Evolutionary conservation across 2,797 vertebrate genomes (phyloP).

Genomic region (Scarus forsteni): DNA sequence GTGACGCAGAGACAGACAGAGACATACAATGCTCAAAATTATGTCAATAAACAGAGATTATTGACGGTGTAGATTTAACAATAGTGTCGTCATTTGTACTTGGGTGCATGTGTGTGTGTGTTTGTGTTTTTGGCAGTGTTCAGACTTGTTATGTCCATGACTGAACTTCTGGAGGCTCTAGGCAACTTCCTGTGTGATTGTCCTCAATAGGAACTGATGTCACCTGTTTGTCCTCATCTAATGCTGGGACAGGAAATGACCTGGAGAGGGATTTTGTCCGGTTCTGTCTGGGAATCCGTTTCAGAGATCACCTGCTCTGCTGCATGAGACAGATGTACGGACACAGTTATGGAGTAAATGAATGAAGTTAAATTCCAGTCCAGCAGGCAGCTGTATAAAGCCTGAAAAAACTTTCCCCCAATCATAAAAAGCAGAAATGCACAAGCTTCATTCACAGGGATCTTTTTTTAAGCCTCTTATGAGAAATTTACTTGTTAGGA

Average conservation of each 20-base stretch:
- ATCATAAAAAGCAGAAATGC: no score
- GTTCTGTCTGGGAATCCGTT: conserved; percentile 17
- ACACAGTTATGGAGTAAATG: background rate
- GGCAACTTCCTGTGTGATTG: conserved; percentile 78
- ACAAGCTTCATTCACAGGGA: no score
- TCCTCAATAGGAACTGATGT: conserved; percentile 80
- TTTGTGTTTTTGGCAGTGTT: conserved; percentile 45
- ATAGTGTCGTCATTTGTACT: conserved; percentile 57
- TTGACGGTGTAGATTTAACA: conserved; percentile 68
- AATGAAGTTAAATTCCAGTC: no score
- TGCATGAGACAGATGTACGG: background rate
- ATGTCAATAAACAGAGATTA: conserved; percentile 71
- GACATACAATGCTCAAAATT: conserved; percentile 61
- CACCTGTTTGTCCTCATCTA: conserved; percentile 76
- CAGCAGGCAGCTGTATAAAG: no score
- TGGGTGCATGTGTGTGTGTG: conserved; percentile 18
- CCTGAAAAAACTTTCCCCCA: no score
- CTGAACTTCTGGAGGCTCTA: conserved; percentile 59
- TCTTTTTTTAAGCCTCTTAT: no score
- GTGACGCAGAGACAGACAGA: conserved; percentile 49
- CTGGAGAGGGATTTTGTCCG: conserved; percentile 43
- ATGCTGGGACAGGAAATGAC: conserved; percentile 78
- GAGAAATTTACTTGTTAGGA: no score
- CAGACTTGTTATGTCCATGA: conserved; percentile 73
- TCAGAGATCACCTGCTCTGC: background rate